Evolutionary conservation across 1,140 invertebrate species (phyloP), one percentile per base, ranked within the genome.

Genomic region (Dendrolimus kikuchii): DNA sequence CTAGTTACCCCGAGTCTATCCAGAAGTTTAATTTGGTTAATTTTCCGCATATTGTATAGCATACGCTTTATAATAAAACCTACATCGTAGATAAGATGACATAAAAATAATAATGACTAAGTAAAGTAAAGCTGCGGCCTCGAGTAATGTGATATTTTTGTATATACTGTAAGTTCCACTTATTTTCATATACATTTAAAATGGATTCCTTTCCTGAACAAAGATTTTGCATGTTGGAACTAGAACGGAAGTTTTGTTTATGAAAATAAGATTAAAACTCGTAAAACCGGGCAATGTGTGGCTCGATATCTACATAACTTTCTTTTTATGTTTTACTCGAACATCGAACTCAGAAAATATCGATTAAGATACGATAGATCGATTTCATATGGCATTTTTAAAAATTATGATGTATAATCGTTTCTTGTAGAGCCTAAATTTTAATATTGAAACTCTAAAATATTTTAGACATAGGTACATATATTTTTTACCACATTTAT

Each of bases 121-220:
- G 77, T 70, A 74, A 79, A 68, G 77, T 78, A 86, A 86, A 84
- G 83, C 81, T 86, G 83, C 83, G 83, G 83, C 83, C 83, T 86
- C 83, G 80, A 84, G 80, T 86, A 83, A 81, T 86, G 83, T 86
- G 83, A 86, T 86, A 86, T 86, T 86, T 86, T 86, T 86, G 83
- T 86, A 86, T 83, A 86, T 86, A 84, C 77, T 85, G 78, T 86
- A 84, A 86, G 83, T 82, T 78, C 77, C 75, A 86, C 70, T 86
- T 86, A 86, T 86, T 86, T 86, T 86, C 81, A 71, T 86, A 86
- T 81, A 86, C 81, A 86, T 86, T 86, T 86, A 86, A 23, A 86
- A 86, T 81, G 75, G 75, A 81, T 83, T 84, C 64, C 74, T 83
- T 83, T 86, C 66, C 71, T 69, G 79, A 77, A 77, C 66, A 77